Conservation (phyloP, 2,113 vertebrate species). For the Neolamprologus sp. region DNA sequence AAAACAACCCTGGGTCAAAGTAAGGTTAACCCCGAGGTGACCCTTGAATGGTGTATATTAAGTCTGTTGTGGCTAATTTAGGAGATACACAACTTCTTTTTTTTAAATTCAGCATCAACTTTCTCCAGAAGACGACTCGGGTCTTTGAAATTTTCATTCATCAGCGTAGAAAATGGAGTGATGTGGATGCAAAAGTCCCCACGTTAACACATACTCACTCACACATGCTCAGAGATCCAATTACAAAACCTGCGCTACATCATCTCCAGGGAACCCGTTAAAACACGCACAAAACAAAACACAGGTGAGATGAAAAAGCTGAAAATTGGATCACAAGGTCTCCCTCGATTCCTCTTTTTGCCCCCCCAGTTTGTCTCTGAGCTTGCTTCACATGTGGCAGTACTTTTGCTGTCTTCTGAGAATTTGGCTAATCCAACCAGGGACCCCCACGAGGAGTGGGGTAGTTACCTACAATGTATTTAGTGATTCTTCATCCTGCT, state of each 20-base stretch:
- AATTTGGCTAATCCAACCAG: constrained; percentile 31
- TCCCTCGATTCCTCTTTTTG: not conserved
- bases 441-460: constrained; percentile 2
- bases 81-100: not conserved
- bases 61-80: not conserved
- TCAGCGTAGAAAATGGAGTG: not conserved
- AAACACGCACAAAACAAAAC: constrained; percentile 29
- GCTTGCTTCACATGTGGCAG: constrained; percentile 15
- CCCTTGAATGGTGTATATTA: not conserved
- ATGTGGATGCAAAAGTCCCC: not conserved
- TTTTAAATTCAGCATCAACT: not conserved
- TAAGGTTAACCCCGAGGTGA: constrained; percentile 20
- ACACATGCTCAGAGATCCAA: not conserved
- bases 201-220: not conserved
- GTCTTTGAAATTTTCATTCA: not conserved
- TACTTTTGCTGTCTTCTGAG: constrained; percentile 14
- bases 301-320: not conserved
- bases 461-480: not conserved
- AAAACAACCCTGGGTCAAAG: constrained; percentile 37
- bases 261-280: constrained; percentile 33
- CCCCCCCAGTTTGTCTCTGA: not conserved
- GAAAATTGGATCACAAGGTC: constrained; percentile 53
- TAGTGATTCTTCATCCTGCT: constrained; percentile 9
- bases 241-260: not conserved
- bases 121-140: not conserved